These are phyloP conservation scores for Augochlorella aurata DNA, from an alignment of 2,888 invertebrate species.

Conservation along the genomic window DNA sequence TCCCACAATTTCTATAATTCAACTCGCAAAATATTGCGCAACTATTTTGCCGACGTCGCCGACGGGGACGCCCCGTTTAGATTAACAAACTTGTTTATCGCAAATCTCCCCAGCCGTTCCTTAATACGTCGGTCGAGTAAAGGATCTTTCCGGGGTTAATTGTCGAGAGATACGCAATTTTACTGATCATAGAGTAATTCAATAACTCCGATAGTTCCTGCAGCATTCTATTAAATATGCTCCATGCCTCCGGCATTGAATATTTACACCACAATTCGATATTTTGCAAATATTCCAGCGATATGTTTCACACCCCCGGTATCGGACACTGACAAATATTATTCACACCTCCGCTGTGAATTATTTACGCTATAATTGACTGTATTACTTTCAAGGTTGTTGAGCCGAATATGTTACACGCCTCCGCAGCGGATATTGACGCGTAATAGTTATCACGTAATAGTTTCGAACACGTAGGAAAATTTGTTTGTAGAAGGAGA, in stretches of 20 bases:
- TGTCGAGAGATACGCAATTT: no score
- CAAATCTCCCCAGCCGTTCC: not conserved
- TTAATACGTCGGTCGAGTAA: not conserved
- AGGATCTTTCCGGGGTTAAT: no score
- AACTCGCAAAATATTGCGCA: slow-evolving; percentile 14
- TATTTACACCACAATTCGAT: slow-evolving; percentile 3
- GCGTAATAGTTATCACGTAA: not conserved
- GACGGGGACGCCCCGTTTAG: not conserved
- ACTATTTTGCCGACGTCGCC: slow-evolving; percentile 1
- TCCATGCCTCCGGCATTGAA: not conserved
- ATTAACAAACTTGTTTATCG: not conserved
- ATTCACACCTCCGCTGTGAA: not conserved
- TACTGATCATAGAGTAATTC: no score
- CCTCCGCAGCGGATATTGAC: not conserved
- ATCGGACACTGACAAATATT: not conserved
- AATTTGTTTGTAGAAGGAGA: no score
- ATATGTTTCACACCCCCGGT: not conserved
- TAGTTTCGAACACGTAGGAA: no score
- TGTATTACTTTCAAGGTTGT: not conserved
- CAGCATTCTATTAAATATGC: not conserved
- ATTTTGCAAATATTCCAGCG: not conserved
- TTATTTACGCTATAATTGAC: not conserved
- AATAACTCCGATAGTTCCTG: no score
- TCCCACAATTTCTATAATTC: slow-evolving; percentile 33
- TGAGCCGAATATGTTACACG: not conserved